phyloP scores from a whole-genome alignment of 2,888 invertebrate species.

The Cyclophora albipunctata region DNA sequence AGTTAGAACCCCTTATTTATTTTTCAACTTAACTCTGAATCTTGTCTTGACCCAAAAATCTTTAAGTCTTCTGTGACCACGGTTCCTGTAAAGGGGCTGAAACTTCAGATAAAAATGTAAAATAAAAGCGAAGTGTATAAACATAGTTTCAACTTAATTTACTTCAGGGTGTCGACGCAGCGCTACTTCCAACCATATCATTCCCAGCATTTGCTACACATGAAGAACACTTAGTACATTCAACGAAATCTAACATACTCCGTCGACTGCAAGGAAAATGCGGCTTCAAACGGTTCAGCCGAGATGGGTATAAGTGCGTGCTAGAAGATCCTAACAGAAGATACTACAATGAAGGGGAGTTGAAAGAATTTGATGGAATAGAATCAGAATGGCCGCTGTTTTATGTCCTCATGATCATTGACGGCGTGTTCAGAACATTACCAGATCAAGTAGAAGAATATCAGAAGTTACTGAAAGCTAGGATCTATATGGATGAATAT shows the following conservation, averaged over 20 bases:
- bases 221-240: conserved; percentile 89
- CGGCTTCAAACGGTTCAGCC: conserved; percentile 94
- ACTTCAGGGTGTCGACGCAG: conserved; percentile 91
- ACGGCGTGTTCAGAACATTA: conserved; percentile 91
- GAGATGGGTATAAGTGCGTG: conserved; percentile 95
- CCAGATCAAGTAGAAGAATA: conserved; percentile 95
- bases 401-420: conserved; percentile 96
- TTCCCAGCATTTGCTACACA: conserved; percentile 99
- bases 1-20: no score
- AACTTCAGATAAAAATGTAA: no score
- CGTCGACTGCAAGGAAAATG: conserved; percentile 89
- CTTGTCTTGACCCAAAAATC: no score
- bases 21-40: no score
- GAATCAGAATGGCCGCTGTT: conserved; percentile 99
- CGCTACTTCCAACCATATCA: conserved; percentile 93
- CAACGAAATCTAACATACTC: conserved; percentile 90
- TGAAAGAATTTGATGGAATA: conserved; percentile 95
- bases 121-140: no score
- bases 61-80: no score
- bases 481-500: conserved; percentile 86
- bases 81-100: no score
- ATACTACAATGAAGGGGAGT: conserved; percentile 93
- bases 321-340: conserved; percentile 86
- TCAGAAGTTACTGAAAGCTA: conserved; percentile 86
- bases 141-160: no score